Evolutionary conservation across 2,113 vertebrate genomes (phyloP).

Genomic region (Dicentrarchus labrax): DNA sequence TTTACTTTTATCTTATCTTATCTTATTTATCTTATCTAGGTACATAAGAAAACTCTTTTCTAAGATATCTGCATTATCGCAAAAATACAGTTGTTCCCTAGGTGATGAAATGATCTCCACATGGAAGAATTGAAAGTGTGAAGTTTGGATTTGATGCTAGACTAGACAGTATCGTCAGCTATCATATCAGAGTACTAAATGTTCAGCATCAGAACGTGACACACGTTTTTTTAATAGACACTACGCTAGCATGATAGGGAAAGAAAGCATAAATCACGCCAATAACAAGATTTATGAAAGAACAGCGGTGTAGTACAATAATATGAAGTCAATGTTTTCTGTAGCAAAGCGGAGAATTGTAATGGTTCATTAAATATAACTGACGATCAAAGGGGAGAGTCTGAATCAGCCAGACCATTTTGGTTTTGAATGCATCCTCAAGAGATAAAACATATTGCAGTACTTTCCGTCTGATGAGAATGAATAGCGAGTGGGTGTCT

Average conservation of each 20-base stretch:
- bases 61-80: constrained; percentile 38
- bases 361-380: constrained; percentile 46
- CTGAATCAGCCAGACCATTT: constrained; percentile 21
- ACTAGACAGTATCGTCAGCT: constrained; percentile 42
- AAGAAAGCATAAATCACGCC: constrained; percentile 7
- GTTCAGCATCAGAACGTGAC: constrained; percentile 9
- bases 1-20: not conserved
- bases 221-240: constrained; percentile 30
- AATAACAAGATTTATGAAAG: constrained; percentile 40
- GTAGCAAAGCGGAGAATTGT: constrained; percentile 12
- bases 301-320: constrained; percentile 10
- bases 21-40: too few species aligned
- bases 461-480: constrained; percentile 54
- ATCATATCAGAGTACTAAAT: constrained; percentile 10
- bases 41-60: constrained; percentile 5
- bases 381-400: constrained; percentile 46
- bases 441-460: constrained; percentile 58
- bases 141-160: constrained; percentile 32
- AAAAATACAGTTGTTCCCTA: constrained; percentile 47
- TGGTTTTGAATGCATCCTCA: constrained; percentile 48
- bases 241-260: constrained; percentile 5
- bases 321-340: constrained; percentile 37
- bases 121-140: constrained; percentile 35
- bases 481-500: constrained; percentile 44
- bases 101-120: constrained; percentile 18